phyloP scores from a whole-genome alignment of 2,888 invertebrate genomes.

The Acleris cristana region DNA sequence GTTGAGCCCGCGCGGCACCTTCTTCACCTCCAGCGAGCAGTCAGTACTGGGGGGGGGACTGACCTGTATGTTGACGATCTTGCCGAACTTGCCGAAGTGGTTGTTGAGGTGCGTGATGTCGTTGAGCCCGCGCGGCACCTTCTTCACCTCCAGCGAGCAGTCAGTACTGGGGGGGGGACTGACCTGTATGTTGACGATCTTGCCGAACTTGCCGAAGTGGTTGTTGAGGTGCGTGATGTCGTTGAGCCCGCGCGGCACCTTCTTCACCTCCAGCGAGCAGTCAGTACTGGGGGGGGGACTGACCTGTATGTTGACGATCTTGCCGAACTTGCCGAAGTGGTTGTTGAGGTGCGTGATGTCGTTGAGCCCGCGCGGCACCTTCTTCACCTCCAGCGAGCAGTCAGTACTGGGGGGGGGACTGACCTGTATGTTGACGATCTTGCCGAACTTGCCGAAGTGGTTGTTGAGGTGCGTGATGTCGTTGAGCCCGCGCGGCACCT shows the following conservation, averaged over 20 bases:
- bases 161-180: no score
- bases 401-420: no score
- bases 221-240: conserved; percentile 98
- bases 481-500: conserved; percentile 96
- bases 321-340: conserved; percentile 98
- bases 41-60: no score
- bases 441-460: conserved; percentile 98
- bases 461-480: conserved; percentile 98
- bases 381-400: conserved; percentile 95
- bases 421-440: conserved; percentile 97
- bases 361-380: conserved; percentile 96
- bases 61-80: conserved; percentile 97
- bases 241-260: conserved; percentile 96
- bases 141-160: conserved; percentile 95
- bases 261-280: conserved; percentile 95
- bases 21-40: conserved; percentile 95
- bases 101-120: conserved; percentile 98
- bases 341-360: conserved; percentile 98
- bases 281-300: no score
- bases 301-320: conserved; percentile 97
- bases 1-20: conserved; percentile 96
- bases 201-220: conserved; percentile 98
- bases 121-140: conserved; percentile 96
- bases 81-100: conserved; percentile 98
- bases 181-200: conserved; percentile 97